Evolutionary conservation across 2,888 invertebrate genomes (phyloP), one percentile per base, ranked within the genome.

Genomic region (Romanomermis culicivorax): DNA sequence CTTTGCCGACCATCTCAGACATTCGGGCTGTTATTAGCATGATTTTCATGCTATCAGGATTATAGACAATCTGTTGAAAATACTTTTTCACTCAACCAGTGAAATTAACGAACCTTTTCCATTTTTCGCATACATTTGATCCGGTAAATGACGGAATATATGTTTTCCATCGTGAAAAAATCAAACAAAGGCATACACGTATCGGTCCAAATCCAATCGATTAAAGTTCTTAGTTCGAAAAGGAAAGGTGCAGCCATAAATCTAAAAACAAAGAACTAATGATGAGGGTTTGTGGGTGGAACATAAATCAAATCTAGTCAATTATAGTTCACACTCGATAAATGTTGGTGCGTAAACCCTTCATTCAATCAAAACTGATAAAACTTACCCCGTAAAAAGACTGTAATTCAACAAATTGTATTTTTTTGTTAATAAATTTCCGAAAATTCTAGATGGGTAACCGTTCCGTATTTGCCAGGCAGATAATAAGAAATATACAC

Each of bases 181-280:
- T 93, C 91, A 72, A 88, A 85, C 27, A 97, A 77, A 0, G 89
- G 85, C 85, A 99, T 88, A 1, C 93, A 89, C 0, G 95, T 93
- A 69, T 95, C 91, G 0, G 95, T 97, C 88, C 95, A 97, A 67
- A 95, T 89, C 97, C 97, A 99, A 71, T 97, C 97, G 83, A 97
- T 91, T 2, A 95, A 78, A 0, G 93, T 85, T 54, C 97, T 79
- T 64, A 97, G 75, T 72, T 99, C 97, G 72, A 91, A 88, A 50
- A 99, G 76, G 73, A 99, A 97, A 1, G 97, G 97, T 47, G 95
- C 80, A 27, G 81, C 76, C 85, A 95, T 85, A 70, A 95, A 95
- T 56, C 84, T 85, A 65, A 36, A 36, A 36, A 36, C 17, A 36
- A 36, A n/a, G n/a, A n/a, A n/a, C n/a, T n/a, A n/a, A n/a, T n/a